A percentile compares a stretch with the other conserved stretches of the same genome.
Conservation (phyloP, 2,797 vertebrate species). For the Paratrypauchen microcephalus region DNA sequence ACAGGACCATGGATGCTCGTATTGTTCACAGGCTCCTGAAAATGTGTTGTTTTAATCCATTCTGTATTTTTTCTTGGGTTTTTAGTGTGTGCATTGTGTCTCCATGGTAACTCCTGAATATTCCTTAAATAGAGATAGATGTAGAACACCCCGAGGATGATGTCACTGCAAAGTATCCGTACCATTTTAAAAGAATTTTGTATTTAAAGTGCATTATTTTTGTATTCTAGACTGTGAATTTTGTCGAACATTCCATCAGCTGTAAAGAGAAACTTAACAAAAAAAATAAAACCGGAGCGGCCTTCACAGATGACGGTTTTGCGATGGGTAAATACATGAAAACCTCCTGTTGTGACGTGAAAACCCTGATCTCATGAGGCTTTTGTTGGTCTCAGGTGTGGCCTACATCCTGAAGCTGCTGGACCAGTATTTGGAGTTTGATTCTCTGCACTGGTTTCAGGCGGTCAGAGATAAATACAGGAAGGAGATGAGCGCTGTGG, state of each 20-base stretch:
- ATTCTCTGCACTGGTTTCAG: constrained; percentile 99
- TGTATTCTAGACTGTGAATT: constrained; percentile 87
- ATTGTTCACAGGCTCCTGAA: no score
- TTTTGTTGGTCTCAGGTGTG: constrained; percentile 79
- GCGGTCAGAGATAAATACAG: constrained; percentile 94
- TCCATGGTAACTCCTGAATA: no score
- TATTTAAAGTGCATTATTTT: background rate
- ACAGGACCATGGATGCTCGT: no score
- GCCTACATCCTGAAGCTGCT: constrained; percentile 98
- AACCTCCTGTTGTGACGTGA: background rate
- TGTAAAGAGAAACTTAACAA: constrained; percentile 98
- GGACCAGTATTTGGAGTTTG: constrained; percentile 98
- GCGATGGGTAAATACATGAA: constrained; percentile 89
- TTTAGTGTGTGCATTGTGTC: no score
- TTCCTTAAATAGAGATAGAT: no score
- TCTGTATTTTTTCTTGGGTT: no score
- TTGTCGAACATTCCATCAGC: constrained; percentile 96
- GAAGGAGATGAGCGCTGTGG: constrained; percentile 91
- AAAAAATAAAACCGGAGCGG: constrained; percentile 96
- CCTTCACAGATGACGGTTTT: constrained; percentile 98
- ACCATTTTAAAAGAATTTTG: no score
- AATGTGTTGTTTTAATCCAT: no score
- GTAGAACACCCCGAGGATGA: no score
- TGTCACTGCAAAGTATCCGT: no score
- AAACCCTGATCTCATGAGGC: background rate